These are phyloP conservation scores for Drosophila eohydei DNA, from an alignment of 2,888 invertebrate species.

Conservation along the genomic window DNA sequence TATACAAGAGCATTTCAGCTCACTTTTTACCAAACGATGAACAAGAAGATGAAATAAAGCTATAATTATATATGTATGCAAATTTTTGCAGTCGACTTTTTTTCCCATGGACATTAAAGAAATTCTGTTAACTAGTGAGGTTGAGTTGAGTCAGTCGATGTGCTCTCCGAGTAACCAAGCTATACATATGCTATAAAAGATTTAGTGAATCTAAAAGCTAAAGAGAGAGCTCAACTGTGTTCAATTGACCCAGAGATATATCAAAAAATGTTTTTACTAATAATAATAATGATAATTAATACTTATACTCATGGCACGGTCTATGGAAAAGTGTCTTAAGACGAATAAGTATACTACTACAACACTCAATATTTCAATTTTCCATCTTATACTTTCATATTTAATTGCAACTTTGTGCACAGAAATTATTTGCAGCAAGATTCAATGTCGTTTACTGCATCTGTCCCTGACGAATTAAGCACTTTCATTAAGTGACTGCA, in stretches of 20 bases:
- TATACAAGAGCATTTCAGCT: conserved; percentile 56
- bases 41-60: conserved; percentile 16
- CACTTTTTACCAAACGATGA: conserved; percentile 27
- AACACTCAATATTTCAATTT: background rate
- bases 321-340: too few species aligned
- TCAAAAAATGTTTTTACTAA: background rate
- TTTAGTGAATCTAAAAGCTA: too few species aligned
- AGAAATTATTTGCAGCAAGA: conserved; percentile 6
- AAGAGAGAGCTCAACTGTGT: too few species aligned
- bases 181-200: too few species aligned
- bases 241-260: background rate
- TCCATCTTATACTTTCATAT: background rate
- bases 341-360: too few species aligned
- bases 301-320: too few species aligned
- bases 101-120: conserved; percentile 22
- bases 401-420: conserved; percentile 18
- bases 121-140: background rate
- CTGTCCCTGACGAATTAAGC: conserved; percentile 57
- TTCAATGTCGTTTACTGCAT: conserved; percentile 35
- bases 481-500: conserved; percentile 76
- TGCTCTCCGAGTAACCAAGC: background rate
- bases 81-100: conserved; percentile 6
- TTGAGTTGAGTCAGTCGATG: too few species aligned
- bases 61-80: conserved; percentile 17
- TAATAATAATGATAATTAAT: background rate